Evolutionary conservation across 2,797 vertebrate species (phyloP).

Genomic region (Malurus leucopterus): DNA sequence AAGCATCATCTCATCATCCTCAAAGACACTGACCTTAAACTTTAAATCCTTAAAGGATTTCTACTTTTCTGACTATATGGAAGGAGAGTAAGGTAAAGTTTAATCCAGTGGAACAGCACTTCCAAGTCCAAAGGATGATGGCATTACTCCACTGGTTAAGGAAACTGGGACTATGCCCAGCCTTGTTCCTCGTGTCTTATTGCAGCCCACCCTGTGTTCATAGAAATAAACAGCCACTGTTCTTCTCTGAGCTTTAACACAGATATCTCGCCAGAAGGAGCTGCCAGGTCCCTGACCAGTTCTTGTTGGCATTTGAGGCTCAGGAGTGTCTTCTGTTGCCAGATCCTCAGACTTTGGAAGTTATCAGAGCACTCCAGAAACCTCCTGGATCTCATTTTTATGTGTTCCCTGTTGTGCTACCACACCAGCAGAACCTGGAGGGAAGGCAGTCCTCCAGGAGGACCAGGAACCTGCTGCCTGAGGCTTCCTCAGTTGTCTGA

Average conservation of each 20-base stretch:
- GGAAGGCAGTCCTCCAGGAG: neutral
- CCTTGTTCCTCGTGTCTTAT: neutral
- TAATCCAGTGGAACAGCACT: neutral
- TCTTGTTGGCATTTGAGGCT: fast-evolving
- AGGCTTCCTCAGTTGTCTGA: neutral
- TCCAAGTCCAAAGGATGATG: neutral
- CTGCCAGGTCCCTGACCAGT: neutral
- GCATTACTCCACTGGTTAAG: neutral
- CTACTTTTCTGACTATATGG: neutral
- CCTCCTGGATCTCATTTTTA: neutral
- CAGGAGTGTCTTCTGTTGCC: fast-evolving
- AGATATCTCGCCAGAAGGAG: neutral
- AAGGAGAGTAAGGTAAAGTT: neutral
- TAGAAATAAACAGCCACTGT: neutral
- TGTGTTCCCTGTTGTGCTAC: neutral
- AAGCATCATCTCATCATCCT: neutral
- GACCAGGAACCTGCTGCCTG: neutral
- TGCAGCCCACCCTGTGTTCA: neutral
- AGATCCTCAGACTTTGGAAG: neutral
- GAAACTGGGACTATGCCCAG: neutral
- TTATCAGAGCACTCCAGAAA: neutral
- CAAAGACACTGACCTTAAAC: neutral
- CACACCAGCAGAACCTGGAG: neutral
- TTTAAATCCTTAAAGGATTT: neutral
- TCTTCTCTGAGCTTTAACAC: neutral